phyloP scores from a whole-genome alignment of 2,888 invertebrate species.

The Zelleria hepariella region DNA sequence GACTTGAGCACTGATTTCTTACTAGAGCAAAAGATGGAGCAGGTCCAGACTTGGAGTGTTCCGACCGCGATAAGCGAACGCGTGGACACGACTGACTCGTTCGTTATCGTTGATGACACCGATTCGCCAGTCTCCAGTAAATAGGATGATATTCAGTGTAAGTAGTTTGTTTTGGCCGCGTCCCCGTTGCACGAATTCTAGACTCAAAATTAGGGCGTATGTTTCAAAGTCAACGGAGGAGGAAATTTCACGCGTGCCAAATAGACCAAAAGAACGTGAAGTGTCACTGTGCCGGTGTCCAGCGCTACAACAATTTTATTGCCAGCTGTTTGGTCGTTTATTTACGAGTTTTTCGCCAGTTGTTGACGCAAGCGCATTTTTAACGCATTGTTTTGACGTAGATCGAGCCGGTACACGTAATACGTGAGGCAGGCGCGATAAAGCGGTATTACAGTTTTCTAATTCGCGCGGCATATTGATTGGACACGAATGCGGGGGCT shows the following conservation, averaged over 20 bases:
- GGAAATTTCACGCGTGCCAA: conserved; percentile 38
- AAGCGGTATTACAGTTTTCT: not conserved
- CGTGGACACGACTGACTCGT: conserved; percentile 64
- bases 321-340: not conserved
- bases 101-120: conserved; percentile 58
- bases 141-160: conserved; percentile 18
- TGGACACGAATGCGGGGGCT: conserved; percentile 12
- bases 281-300: not conserved
- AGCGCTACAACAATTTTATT: no score
- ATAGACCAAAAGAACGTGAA: conserved; percentile 16
- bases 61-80: conserved; percentile 66
- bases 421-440: not conserved
- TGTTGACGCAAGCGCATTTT: not conserved
- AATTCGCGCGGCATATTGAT: not conserved
- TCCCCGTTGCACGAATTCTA: not conserved
- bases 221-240: not conserved
- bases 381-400: not conserved
- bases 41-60: conserved; percentile 8
- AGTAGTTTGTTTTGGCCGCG: not conserved
- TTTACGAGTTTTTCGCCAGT: not conserved
- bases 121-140: conserved; percentile 42
- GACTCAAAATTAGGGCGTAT: not conserved
- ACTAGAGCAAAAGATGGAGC: not conserved
- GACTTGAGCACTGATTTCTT: no score
- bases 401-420: not conserved